Conservation (phyloP, 1,140 invertebrate genomes). For the Drosophila tsacasi region DNA sequence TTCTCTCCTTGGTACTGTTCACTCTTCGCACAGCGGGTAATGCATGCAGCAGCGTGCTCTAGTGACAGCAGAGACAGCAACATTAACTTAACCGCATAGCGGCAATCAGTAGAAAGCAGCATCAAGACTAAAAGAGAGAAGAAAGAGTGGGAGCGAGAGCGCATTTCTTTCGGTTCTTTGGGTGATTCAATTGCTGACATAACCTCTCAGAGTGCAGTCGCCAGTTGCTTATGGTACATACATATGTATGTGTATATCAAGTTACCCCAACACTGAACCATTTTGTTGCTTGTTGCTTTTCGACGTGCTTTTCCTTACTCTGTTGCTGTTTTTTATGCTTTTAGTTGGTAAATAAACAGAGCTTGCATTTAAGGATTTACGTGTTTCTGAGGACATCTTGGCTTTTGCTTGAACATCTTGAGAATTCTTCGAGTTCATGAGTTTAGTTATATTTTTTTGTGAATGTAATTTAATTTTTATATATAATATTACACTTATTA, state of each 20-base stretch:
- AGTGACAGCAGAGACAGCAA: constrained; percentile 12
- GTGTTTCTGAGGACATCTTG: not conserved
- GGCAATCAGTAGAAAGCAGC: constrained; percentile 14
- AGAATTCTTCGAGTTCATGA: too few species aligned
- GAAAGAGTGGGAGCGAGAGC: not conserved
- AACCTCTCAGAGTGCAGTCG: constrained; percentile 41
- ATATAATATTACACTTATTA: too few species aligned
- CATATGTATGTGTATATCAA: not conserved
- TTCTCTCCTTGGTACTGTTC: constrained; percentile 2
- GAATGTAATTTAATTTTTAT: too few species aligned
- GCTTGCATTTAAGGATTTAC: not conserved
- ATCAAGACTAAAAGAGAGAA: not conserved
- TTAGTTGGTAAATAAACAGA: constrained; percentile 4
- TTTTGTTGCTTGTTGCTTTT: constrained; percentile 3
- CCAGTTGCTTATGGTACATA: constrained; percentile 16
- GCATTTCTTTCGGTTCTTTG: constrained; percentile 30
- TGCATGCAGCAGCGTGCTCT: constrained; percentile 10
- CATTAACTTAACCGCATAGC: constrained; percentile 40
- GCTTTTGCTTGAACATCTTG: too few species aligned
- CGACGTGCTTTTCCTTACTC: not conserved
- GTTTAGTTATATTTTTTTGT: too few species aligned
- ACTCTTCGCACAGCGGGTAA: constrained; percentile 21
- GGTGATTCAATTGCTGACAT: constrained; percentile 54
- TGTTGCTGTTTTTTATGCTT: not conserved
- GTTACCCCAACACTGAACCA: not conserved